A percentile compares a stretch with the other conserved stretches of the same genome.
Conservation (phyloP, 2,888 invertebrate genomes). For the Ennomos fuscantarius region DNA sequence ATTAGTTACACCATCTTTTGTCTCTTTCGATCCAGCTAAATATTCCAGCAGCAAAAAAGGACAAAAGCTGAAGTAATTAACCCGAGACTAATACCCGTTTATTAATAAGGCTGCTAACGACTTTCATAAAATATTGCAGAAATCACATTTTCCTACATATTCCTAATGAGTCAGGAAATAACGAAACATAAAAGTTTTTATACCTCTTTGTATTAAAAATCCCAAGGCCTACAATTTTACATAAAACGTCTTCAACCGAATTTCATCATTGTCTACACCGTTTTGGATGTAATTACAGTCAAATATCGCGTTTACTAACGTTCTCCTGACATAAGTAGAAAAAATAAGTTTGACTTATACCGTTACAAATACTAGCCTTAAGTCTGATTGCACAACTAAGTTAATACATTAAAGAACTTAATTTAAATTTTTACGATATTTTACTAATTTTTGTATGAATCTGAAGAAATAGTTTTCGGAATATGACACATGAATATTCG, state of each 20-base stretch:
- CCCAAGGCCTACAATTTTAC: constrained; percentile 27
- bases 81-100: too few relatives aligned
- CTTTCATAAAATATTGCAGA: constrained; percentile 5
- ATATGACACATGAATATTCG: too few relatives aligned
- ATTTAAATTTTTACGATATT: too few relatives aligned
- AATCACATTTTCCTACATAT: constrained; percentile 15
- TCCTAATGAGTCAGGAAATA: constrained; percentile 30
- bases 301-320: constrained; percentile 21
- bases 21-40: too few relatives aligned
- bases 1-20: too few relatives aligned
- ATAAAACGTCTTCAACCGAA: constrained; percentile 21
- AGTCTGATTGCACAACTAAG: too few relatives aligned
- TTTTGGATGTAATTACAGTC: constrained; percentile 19
- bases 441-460: too few relatives aligned
- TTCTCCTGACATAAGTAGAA: constrained; percentile 27
- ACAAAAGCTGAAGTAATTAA: too few relatives aligned
- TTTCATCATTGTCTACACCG: constrained; percentile 16
- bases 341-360: constrained; percentile 30
- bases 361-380: constrained; percentile 25
- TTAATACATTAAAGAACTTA: too few relatives aligned
- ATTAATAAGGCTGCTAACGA: too few relatives aligned
- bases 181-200: constrained; percentile 20
- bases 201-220: constrained; percentile 35
- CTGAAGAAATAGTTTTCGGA: too few relatives aligned
- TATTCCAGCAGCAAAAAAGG: too few relatives aligned